Base-by-base conservation (phyloP, 2,113 vertebrate species). In the Tamias sibiricus region DNA sequence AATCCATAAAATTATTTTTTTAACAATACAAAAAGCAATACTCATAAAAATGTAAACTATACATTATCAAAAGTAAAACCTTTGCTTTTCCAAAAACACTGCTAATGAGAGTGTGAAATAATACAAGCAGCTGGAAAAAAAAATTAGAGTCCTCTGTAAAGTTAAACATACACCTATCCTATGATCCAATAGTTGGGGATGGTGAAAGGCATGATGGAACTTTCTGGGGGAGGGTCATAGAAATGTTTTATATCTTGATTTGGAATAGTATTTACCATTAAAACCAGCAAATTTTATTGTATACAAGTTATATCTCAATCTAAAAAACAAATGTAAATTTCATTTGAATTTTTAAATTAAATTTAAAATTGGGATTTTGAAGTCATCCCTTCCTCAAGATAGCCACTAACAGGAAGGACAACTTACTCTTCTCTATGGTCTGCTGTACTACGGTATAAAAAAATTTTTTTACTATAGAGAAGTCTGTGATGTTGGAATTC, bases 11-110 rank as follows among this genome's bases (percentile, higher is more conserved):
- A n/a, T n/a, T n/a, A n/a, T n/a, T n/a, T 68, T 54, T 91, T 59
- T 91, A 44, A 59, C 37, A 30, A 35, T 12, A 71, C 32, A 77
- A 49, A 85, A 86, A 93, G n/a, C n/a, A 85, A n/a, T 42, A 68
- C 42, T 14, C 10, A 42, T 54, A 72, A 44, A 81, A 66, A 94
- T 42, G 2, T 57, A 42, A 76, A n/a, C 30, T 91, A 71, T 24
- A 87, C 17, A 54, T 95, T n/a, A 17, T 82, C 40, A 79, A 79
- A 86, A 76, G 77, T n/a, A 86, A 86, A 85, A 83, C 6, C 26
- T 32, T 62, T 76, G 42, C n/a, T 59, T 49, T 66, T 83, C 28
- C 28, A 30, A 91, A 90, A 66, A 28, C 4, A 85, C 20, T 62
- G 54, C n/a, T 81, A 64, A 87, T 57, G 26, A 19, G 16, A 87